A percentile compares a stretch with the other conserved stretches of the same genome.
These are phyloP conservation scores for Acridotheres tristis DNA, from an alignment of 2,797 vertebrate genomes.

Conservation along the genomic window DNA sequence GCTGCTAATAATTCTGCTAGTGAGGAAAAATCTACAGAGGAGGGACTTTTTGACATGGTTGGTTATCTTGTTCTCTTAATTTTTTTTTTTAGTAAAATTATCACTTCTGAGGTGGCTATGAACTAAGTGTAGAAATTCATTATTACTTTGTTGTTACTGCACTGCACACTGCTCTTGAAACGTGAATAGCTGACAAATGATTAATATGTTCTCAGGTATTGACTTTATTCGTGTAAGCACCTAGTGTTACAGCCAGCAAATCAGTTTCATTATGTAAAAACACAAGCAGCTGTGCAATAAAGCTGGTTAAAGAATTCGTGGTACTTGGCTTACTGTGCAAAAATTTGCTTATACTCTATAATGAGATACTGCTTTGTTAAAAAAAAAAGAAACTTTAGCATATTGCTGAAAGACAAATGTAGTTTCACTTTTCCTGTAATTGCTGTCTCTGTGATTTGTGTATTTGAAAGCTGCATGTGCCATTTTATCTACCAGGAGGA, in stretches of 20 bases:
- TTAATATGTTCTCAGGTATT: background rate
- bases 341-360: background rate
- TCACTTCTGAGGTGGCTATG: background rate
- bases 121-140: background rate
- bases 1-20: conserved; percentile 24
- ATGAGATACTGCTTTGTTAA: background rate
- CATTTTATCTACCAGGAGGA: conserved; percentile 82
- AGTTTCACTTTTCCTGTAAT: background rate
- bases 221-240: background rate
- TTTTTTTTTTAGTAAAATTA: background rate
- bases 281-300: background rate
- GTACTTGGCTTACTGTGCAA: background rate
- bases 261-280: background rate
- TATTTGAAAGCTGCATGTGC: background rate
- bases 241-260: background rate
- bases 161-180: background rate
- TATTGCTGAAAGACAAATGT: background rate
- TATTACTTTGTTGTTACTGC: background rate
- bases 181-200: background rate
- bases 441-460: background rate
- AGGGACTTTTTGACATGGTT: conserved; percentile 94
- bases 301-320: background rate
- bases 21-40: conserved; percentile 66
- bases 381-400: background rate
- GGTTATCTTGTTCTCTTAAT: background rate